A percentile compares a stretch with the other conserved stretches of the same genome.
These are phyloP conservation scores for Matsumurasca onukii DNA, from an alignment of 1,140 invertebrate species.

Conservation along the genomic window DNA sequence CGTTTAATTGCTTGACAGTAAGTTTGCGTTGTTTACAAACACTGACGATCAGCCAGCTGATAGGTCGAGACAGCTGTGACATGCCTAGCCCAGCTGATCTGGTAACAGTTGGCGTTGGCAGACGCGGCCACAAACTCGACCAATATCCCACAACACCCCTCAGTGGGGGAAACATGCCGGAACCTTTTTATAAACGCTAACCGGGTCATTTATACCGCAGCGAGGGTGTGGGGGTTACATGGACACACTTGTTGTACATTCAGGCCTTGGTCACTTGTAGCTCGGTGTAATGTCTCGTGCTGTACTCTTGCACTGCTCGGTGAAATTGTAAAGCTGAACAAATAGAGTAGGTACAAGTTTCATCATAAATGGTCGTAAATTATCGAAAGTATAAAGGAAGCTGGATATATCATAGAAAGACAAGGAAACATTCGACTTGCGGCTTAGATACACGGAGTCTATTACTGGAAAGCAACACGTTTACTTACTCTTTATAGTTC, in stretches of 20 bases:
- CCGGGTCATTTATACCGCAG: slow-evolving; percentile 29
- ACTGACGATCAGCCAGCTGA: background rate
- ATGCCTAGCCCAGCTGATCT: background rate
- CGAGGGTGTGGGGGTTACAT: background rate
- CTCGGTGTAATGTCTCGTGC: too few species aligned
- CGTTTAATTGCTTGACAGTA: too few species aligned
- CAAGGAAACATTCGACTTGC: too few species aligned
- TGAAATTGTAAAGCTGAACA: too few species aligned
- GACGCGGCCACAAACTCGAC: slow-evolving; percentile 9
- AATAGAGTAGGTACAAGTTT: too few species aligned
- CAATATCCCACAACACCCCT: slow-evolving; percentile 20
- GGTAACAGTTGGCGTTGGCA: background rate
- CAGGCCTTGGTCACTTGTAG: background rate
- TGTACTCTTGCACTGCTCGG: too few species aligned
- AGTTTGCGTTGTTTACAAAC: background rate
- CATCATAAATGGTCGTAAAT: too few species aligned
- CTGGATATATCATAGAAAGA: too few species aligned
- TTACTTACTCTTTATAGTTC: too few species aligned
- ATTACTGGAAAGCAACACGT: too few species aligned
- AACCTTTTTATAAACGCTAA: slow-evolving; percentile 31
- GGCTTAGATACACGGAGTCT: too few species aligned
- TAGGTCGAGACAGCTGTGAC: background rate
- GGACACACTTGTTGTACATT: slow-evolving; percentile 7
- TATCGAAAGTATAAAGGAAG: too few species aligned
- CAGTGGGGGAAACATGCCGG: slow-evolving; percentile 26